phyloP scores from a whole-genome alignment of 2,888 invertebrate species.

The Trissolcus brochymenae region DNA sequence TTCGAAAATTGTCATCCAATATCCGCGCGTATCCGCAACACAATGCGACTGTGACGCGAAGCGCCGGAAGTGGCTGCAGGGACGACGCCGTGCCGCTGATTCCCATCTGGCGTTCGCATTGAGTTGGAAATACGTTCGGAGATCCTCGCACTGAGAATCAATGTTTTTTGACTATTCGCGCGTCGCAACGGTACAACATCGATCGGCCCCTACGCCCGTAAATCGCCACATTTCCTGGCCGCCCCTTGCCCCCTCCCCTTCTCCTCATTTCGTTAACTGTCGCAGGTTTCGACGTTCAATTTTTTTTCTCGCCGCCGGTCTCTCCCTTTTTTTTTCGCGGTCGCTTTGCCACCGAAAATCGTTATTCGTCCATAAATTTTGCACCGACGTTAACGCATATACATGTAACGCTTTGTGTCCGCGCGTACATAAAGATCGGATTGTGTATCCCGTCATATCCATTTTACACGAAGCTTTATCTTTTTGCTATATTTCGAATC shows the following conservation, averaged over 20 bases:
- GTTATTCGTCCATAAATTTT: slow-evolving; percentile 68
- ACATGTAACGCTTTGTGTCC: slow-evolving; percentile 52
- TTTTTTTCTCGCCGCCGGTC: slow-evolving; percentile 19
- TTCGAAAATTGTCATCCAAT: slow-evolving; percentile 58
- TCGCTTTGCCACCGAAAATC: slow-evolving; percentile 60
- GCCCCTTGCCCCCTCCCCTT: slow-evolving; percentile 22
- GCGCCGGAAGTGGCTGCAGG: slow-evolving; percentile 50
- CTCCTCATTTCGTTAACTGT: slow-evolving; percentile 59
- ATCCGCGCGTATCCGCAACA: slow-evolving; percentile 48
- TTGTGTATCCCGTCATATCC: slow-evolving; percentile 47
- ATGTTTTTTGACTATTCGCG: slow-evolving; percentile 40
- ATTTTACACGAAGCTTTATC: slow-evolving; percentile 55
- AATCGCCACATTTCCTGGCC: slow-evolving; percentile 43
- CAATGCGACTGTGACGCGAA: slow-evolving; percentile 43
- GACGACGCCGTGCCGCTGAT: slow-evolving; percentile 37
- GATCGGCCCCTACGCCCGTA: slow-evolving; percentile 43
- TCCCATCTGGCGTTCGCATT: slow-evolving; percentile 52
- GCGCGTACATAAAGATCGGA: slow-evolving; percentile 53
- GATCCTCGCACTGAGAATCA: slow-evolving; percentile 47
- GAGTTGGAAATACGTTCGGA: slow-evolving; percentile 44
- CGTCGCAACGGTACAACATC: slow-evolving; percentile 34
- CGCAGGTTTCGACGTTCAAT: slow-evolving; percentile 30
- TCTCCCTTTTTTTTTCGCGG: slow-evolving; percentile 51
- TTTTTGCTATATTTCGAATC: slow-evolving; percentile 38
- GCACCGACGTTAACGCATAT: slow-evolving; percentile 61